These are phyloP conservation scores for Bergia sp. DNA, from an alignment of 92 coral and sea anemone species.

Conservation along the genomic window DNA sequence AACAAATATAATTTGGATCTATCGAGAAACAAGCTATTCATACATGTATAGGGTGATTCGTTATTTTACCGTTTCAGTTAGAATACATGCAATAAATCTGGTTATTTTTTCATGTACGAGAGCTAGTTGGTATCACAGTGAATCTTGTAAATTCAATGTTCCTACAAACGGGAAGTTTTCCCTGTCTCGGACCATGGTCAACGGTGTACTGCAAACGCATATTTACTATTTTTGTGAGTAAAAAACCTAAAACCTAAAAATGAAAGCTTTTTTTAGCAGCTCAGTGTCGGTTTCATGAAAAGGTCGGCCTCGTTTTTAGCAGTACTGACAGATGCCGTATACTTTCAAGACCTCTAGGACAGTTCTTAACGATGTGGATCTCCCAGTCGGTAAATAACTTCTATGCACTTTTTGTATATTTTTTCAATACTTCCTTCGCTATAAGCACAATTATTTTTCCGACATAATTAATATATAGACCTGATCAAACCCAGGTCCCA, in stretches of 20 bases:
- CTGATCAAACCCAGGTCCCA: slow-evolving; percentile 33
- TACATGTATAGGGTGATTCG: too few species aligned
- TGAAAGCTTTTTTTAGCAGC: background rate
- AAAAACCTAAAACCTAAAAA: too few species aligned
- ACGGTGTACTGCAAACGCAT: too few species aligned
- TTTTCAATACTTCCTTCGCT: background rate
- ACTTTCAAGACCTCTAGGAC: background rate
- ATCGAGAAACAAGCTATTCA: too few species aligned
- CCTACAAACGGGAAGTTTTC: background rate
- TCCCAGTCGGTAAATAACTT: background rate
- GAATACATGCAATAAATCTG: background rate
- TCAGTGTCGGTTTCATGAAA: background rate
- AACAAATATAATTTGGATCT: too few species aligned
- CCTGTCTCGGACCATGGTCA: too few species aligned
- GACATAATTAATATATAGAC: background rate
- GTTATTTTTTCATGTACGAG: background rate
- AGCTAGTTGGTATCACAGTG: background rate
- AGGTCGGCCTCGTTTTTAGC: background rate
- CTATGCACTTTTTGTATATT: background rate
- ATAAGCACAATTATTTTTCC: background rate
- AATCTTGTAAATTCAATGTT: background rate
- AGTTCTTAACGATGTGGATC: background rate
- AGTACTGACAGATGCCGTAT: background rate
- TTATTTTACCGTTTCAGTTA: too few species aligned
- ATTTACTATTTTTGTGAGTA: background rate